phyloP scores from a whole-genome alignment of 2,113 vertebrate genomes.

The Benitochromis conjunctus region DNA sequence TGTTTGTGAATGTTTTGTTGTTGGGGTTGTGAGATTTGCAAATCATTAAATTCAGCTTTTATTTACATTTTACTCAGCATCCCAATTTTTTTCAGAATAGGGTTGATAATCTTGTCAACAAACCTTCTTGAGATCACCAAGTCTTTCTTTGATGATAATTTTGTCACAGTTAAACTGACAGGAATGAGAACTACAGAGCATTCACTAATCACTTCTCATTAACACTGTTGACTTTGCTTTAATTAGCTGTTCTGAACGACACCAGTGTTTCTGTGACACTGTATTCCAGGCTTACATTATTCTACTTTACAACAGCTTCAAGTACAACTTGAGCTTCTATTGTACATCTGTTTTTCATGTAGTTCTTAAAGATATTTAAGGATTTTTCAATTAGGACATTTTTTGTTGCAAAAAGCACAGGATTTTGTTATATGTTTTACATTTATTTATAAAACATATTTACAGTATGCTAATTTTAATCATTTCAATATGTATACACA shows the following conservation, averaged over 20 bases:
- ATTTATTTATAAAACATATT: neutral
- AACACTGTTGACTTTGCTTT: slow-evolving; percentile 52
- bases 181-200: slow-evolving; percentile 14
- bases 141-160: slow-evolving; percentile 36
- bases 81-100: neutral
- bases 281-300: slow-evolving; percentile 21
- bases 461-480: neutral
- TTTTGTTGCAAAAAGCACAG: neutral
- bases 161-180: slow-evolving; percentile 41
- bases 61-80: neutral
- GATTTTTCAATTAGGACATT: neutral
- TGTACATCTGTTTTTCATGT: neutral
- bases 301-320: slow-evolving; percentile 46
- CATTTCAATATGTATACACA: neutral
- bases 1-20: neutral
- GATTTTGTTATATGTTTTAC: neutral
- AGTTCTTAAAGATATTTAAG: neutral
- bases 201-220: slow-evolving; percentile 41
- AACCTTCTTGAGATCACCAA: neutral
- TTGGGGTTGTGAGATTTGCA: neutral
- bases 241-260: slow-evolving; percentile 46
- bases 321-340: neutral
- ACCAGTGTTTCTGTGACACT: slow-evolving; percentile 32
- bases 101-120: neutral
- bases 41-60: neutral